Conservation (phyloP, 1,140 invertebrate genomes). For the Idris sp. region DNA sequence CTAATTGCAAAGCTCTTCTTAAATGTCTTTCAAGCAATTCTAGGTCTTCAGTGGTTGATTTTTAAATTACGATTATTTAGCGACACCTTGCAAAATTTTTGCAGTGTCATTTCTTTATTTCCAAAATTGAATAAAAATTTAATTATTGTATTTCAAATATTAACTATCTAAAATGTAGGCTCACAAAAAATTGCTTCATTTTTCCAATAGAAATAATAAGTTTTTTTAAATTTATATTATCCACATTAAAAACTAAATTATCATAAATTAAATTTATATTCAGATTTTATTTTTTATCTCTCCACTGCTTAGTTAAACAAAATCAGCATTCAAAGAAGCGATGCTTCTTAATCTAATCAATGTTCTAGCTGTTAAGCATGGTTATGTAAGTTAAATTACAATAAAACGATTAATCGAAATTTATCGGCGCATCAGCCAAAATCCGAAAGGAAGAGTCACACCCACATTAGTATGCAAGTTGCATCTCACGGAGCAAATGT, state of each 20-base stretch:
- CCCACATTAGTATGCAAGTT: slow-evolving; percentile 45
- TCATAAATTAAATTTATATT: too few relatives aligned
- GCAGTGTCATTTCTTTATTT: too few relatives aligned
- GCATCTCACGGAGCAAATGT: slow-evolving; percentile 53
- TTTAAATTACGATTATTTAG: neutral
- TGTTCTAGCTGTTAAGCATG: too few relatives aligned
- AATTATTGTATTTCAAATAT: neutral
- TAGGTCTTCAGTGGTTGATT: neutral
- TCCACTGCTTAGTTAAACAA: neutral
- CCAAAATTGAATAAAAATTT: too few relatives aligned
- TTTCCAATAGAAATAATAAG: too few relatives aligned
- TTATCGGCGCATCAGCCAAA: slow-evolving; percentile 31
- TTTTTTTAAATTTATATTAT: too few relatives aligned
- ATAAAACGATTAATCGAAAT: slow-evolving; percentile 35
- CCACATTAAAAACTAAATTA: too few relatives aligned
- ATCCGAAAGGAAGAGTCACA: slow-evolving; percentile 39
- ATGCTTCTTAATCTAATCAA: slow-evolving; percentile 14
- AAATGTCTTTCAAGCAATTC: too few relatives aligned
- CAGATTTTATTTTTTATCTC: too few relatives aligned
- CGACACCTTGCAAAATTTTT: slow-evolving; percentile 9
- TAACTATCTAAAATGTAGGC: neutral
- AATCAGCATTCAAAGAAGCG: neutral
- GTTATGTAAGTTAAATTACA: slow-evolving; percentile 21
- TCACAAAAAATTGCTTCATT: too few relatives aligned
- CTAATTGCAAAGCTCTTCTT: too few relatives aligned